Conservation (phyloP, 2,888 invertebrate genomes). For the Hermaeophaga mercurialis region DNA sequence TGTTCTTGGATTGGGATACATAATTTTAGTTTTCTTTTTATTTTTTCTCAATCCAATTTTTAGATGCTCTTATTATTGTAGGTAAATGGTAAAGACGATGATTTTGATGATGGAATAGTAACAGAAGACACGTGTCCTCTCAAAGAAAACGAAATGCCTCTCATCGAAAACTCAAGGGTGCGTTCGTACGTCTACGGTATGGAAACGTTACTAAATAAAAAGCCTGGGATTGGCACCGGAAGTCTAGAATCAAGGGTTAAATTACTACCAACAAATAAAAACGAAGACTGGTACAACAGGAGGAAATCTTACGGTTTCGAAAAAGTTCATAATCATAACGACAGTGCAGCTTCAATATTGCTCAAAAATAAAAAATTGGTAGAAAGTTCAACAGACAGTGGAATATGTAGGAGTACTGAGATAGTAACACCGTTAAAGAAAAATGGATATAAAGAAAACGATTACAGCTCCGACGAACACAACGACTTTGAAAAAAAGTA, state of each 20-base stretch:
- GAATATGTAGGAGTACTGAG: conserved; percentile 75
- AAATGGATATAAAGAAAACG: conserved; percentile 26
- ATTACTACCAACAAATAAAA: conserved; percentile 47
- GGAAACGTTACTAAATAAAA: conserved; percentile 53
- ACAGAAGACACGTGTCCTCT: conserved; percentile 49
- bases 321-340: conserved; percentile 46
- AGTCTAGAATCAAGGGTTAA: conserved; percentile 59
- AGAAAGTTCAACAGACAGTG: conserved; percentile 80
- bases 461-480: conserved; percentile 37
- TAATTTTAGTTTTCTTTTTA: too few relatives aligned
- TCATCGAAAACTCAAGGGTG: conserved; percentile 48
- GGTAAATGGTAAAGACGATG: conserved; percentile 42
- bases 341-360: conserved; percentile 47
- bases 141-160: conserved; percentile 30
- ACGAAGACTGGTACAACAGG: conserved; percentile 74
- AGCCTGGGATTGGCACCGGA: conserved; percentile 55
- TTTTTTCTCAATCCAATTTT: too few relatives aligned
- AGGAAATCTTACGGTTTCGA: conserved; percentile 81
- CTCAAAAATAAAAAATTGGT: conserved; percentile 62
- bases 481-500: conserved; percentile 37
- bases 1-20: too few relatives aligned
- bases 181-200: conserved; percentile 59
- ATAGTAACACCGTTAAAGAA: conserved; percentile 56
- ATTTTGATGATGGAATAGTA: conserved; percentile 58
- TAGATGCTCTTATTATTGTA: conserved; percentile 5